These are phyloP conservation scores for Hirudo medicinalis DNA, from an alignment of 1,140 invertebrate species.

Conservation along the genomic window DNA sequence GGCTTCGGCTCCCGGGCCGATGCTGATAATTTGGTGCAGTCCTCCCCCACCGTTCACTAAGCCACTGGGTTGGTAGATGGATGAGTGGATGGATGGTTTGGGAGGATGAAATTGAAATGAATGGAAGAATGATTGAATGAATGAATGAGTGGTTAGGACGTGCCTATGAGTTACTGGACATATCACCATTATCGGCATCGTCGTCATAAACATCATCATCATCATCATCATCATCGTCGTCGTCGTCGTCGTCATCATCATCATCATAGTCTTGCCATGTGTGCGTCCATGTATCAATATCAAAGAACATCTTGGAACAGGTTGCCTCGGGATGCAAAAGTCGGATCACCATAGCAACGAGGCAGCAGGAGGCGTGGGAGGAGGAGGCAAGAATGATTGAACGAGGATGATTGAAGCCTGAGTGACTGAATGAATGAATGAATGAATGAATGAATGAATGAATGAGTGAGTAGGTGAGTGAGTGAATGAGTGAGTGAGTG, in stretches of 20 bases:
- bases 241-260: neutral
- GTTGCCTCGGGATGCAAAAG: constrained; percentile 4
- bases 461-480: constrained; percentile 13
- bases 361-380: constrained; percentile 13
- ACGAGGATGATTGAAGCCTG: constrained; percentile 8
- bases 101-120: neutral
- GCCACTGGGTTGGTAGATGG: too few relatives aligned
- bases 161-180: too few relatives aligned
- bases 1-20: too few relatives aligned
- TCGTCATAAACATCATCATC: neutral
- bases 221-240: neutral
- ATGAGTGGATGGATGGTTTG: neutral
- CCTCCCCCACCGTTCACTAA: too few relatives aligned
- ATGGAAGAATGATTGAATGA: too few relatives aligned
- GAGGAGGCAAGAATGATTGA: neutral
- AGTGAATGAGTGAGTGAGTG: constrained; percentile 13
- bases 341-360: neutral
- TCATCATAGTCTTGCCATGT: neutral
- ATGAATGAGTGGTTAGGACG: too few relatives aligned
- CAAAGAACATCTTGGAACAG: constrained; percentile 2
- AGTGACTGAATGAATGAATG: neutral
- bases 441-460: constrained; percentile 11
- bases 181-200: neutral
- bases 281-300: neutral
- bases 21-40: too few relatives aligned